These are phyloP conservation scores for Acanthococcus lagerstroemiae DNA, from an alignment of 2,888 invertebrate genomes.

Conservation along the genomic window DNA sequence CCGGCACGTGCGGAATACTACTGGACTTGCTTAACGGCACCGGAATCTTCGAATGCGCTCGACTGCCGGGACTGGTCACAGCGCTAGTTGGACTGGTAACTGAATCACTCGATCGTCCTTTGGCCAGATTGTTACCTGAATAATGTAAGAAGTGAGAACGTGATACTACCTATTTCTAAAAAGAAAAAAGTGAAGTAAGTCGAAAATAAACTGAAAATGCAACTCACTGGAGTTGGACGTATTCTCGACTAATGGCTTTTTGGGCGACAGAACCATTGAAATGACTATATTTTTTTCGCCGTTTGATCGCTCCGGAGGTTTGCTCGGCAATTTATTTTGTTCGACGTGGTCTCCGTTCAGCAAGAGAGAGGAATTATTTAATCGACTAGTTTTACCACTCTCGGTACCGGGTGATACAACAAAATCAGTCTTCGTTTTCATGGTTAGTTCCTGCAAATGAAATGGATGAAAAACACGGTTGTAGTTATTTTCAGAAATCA, in stretches of 20 bases:
- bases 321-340: no score
- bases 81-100: neutral
- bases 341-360: neutral
- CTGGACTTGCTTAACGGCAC: slow-evolving; percentile 20
- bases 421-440: slow-evolving; percentile 9
- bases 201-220: neutral
- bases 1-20: slow-evolving; percentile 9
- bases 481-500: neutral
- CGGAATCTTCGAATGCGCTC: slow-evolving; percentile 16
- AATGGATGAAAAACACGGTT: neutral
- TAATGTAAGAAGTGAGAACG: no score
- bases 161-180: neutral
- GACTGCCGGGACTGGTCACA: slow-evolving; percentile 2
- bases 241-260: neutral
- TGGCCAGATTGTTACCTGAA: no score
- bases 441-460: slow-evolving; percentile 8
- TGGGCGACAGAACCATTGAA: neutral
- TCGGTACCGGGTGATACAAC: neutral
- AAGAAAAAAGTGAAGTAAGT: neutral
- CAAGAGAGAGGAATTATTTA: neutral
- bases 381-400: neutral
- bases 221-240: neutral
- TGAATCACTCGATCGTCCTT: neutral
- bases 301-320: no score
- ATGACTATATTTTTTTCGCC: neutral